Percentiles rank a stretch among this genome's conserved stretches.
Evolutionary conservation across 2,888 invertebrate genomes (phyloP).

Genomic region (Ichneumoninae sp.): DNA sequence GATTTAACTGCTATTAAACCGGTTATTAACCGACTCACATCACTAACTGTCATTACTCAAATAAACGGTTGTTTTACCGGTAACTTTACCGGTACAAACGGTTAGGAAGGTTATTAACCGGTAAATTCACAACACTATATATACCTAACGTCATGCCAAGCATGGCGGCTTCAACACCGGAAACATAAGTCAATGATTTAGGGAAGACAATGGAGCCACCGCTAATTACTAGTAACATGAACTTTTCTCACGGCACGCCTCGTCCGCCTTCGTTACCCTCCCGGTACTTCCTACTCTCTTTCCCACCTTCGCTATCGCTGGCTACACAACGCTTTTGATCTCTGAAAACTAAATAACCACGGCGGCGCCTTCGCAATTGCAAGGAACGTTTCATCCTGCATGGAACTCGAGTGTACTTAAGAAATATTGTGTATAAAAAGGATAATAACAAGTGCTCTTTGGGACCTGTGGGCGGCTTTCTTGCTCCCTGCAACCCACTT

Average conservation of each 20-base stretch:
- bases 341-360: slow-evolving; percentile 34
- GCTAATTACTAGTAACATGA: slow-evolving; percentile 45
- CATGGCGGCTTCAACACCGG: slow-evolving; percentile 11
- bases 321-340: slow-evolving; percentile 27
- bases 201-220: slow-evolving; percentile 52
- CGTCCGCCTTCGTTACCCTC: slow-evolving; percentile 30
- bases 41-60: no score
- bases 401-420: not conserved
- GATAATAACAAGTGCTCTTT: not conserved
- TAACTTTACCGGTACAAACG: no score
- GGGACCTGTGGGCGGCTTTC: not conserved
- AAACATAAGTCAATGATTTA: slow-evolving; percentile 48
- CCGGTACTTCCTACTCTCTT: slow-evolving; percentile 20
- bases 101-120: no score
- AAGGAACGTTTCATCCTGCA: not conserved
- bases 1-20: no score
- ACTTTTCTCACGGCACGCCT: slow-evolving; percentile 54
- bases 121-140: not conserved
- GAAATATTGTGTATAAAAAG: not conserved
- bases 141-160: not conserved
- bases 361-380: slow-evolving; percentile 1
- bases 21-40: no score
- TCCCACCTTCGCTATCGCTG: slow-evolving; percentile 24
- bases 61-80: no score
- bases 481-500: not conserved